Conservation (phyloP, 2,113 vertebrate genomes). For the Sceloporus tristichus region DNA sequence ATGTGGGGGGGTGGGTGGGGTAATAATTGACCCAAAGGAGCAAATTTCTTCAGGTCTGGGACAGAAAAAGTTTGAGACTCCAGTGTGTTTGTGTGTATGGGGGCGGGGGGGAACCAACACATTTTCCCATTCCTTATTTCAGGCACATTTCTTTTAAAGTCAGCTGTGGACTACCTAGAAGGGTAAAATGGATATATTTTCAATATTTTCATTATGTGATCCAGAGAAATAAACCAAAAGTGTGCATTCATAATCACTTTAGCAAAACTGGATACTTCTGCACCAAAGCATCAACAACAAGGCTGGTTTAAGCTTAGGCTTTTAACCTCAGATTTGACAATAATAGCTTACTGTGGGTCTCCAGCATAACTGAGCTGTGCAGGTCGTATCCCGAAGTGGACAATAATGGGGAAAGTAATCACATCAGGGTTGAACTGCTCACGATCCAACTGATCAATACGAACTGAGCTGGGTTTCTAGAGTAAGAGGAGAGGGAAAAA, state of each 20-base stretch:
- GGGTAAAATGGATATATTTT: not conserved
- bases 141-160: not conserved
- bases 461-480: conserved; percentile 98
- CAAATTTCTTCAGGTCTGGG: not conserved
- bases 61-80: not conserved
- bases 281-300: conserved; percentile 27
- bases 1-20: no score
- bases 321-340: conserved; percentile 61
- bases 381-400: conserved; percentile 97
- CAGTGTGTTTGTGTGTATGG: not conserved
- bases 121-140: not conserved
- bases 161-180: not conserved
- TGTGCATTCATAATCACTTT: accelerated
- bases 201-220: conserved; percentile 2
- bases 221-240: not conserved
- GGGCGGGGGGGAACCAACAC: no score
- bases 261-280: conserved; percentile 7
- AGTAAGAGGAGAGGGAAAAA: conserved; percentile 43
- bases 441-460: conserved; percentile 98
- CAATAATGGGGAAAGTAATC: conserved; percentile 99
- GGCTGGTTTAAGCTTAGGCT: not conserved
- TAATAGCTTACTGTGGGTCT: conserved; percentile 95
- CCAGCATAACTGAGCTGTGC: conserved; percentile 99
- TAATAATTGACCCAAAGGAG: no score
- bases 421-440: conserved; percentile 98